Evolutionary conservation across 2,797 vertebrate species (phyloP), one percentile per base, ranked within the genome.

Genomic region (Spheniscus humboldti): DNA sequence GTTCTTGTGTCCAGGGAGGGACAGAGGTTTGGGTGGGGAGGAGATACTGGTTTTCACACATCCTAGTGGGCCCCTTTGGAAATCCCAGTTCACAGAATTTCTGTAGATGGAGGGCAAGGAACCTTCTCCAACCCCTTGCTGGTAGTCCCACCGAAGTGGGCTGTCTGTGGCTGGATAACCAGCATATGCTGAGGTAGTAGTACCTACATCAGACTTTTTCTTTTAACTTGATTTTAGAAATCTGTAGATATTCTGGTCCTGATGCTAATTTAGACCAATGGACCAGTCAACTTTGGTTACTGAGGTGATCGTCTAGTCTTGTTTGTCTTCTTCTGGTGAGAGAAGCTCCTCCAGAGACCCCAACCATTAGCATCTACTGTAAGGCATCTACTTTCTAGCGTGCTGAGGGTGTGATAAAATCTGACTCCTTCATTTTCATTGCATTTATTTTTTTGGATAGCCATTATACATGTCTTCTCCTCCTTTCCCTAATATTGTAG

Each of bases 121-220:
- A 5, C 24, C 11, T 31, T 74, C 25, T 56, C 22, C 59, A 73
- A 0, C 9, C 30, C 2, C 9, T 19, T 28, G 11, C 19, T 50
- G 60, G 22, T 11, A 33, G 33, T 18, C 3, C 24, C 48, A n/a
- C 8, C 0, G 1, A 12, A 35, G 50, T 2, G 4, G 55, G 25
- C 24, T 79, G 71, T 7, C 18, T 2, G 0, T 31, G 67, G 20
- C 55, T 67, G 57, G 9, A 9, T n/a, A 37, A 48, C 3, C 60
- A 69, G 76, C 24, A 10, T 24, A 1, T 12, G 18, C 43, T 48
- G 50, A 86, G 63, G 18, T 18, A 14, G 9, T 28, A 53, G 14
- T 6, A 6, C 50, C 59, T 41, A 14, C 8, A 18, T 0, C 52
- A 73, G 18, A 2, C 18, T 28, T 14, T 13, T 5, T 20, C 37